These are phyloP conservation scores for Dolichopus griseipennis DNA, from an alignment of 2,888 invertebrate species.

Conservation along the genomic window DNA sequence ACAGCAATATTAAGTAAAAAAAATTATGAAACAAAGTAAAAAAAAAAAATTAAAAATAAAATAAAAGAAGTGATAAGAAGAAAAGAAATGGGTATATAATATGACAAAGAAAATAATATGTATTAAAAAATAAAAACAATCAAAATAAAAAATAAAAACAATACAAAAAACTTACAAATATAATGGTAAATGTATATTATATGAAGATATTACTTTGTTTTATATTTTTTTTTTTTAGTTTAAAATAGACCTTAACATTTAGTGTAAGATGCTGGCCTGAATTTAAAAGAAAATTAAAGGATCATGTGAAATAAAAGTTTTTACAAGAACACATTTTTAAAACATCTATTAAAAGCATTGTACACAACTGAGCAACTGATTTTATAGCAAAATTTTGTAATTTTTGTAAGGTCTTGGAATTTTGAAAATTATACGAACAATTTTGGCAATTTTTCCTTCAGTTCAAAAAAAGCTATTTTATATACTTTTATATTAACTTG, in stretches of 20 bases:
- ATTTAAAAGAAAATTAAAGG: background rate
- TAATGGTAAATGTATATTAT: background rate
- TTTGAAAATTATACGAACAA: too few relatives aligned
- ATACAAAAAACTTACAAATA: background rate
- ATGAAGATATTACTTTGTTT: background rate
- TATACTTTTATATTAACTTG: too few relatives aligned
- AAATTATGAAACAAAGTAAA: too few relatives aligned
- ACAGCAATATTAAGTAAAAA: too few relatives aligned
- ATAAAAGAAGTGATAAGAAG: background rate
- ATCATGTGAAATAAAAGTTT: too few relatives aligned
- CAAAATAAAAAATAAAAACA: background rate
- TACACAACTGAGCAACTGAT: too few relatives aligned
- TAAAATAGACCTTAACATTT: background rate
- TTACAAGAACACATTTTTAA: too few relatives aligned
- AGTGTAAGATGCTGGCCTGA: background rate
- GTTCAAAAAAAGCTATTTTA: too few relatives aligned
- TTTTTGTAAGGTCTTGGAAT: too few relatives aligned
- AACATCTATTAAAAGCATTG: too few relatives aligned
- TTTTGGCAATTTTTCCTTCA: too few relatives aligned
- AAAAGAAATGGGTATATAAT: background rate
- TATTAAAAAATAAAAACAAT: background rate
- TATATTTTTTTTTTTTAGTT: background rate
- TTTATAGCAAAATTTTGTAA: too few relatives aligned
- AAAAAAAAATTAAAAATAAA: background rate
- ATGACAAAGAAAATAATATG: background rate